These are phyloP conservation scores for Aphelinus atriplicis DNA, from an alignment of 1,140 invertebrate species.

Conservation along the genomic window DNA sequence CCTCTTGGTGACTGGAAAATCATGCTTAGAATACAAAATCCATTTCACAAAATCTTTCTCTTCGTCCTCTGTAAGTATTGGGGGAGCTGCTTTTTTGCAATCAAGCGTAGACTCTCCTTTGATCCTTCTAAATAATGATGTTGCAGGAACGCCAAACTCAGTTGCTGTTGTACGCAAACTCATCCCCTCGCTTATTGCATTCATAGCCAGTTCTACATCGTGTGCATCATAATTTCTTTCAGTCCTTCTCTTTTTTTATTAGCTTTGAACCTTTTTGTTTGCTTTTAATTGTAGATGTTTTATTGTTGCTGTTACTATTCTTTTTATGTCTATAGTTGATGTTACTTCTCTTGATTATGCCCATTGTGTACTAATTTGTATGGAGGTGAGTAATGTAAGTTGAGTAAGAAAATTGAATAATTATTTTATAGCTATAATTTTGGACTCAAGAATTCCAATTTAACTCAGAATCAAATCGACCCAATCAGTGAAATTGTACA, in stretches of 20 bases:
- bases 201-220: background rate
- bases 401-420: no score
- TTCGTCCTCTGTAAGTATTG: constrained; percentile 13
- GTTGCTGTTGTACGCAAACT: background rate
- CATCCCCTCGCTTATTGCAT: background rate
- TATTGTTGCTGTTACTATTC: background rate
- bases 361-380: no score
- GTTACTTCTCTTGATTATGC: no score
- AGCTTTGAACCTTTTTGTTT: background rate
- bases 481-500: no score
- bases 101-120: constrained; percentile 17
- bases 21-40: constrained; percentile 35
- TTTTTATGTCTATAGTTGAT: no score
- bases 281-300: background rate
- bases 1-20: constrained; percentile 15
- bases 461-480: no score
- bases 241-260: background rate
- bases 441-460: no score
- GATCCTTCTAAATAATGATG: constrained; percentile 11
- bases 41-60: background rate
- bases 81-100: constrained; percentile 24
- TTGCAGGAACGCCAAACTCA: background rate
- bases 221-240: background rate
- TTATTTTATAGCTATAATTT: no score
- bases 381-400: no score